Percentiles rank a stretch among this genome's conserved stretches.
Conservation (phyloP, 2,113 vertebrate genomes). For the Prionailurus bengalensis region DNA sequence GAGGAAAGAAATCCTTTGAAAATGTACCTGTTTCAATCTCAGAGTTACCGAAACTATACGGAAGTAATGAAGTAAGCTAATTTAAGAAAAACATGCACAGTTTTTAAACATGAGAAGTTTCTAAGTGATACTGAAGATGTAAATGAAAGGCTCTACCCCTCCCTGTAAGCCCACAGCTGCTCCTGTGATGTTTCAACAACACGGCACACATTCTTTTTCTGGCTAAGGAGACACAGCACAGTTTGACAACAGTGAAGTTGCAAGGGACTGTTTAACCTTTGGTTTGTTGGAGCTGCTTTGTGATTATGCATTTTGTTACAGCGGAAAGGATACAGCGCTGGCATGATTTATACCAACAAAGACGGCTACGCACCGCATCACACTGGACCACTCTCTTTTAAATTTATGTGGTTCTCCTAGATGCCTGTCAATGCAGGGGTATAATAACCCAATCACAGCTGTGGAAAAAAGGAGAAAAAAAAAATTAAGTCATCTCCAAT, state of each 20-base stretch:
- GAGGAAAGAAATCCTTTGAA: slow-evolving; percentile 7
- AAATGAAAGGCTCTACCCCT: background rate
- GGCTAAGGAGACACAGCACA: slow-evolving; percentile 25
- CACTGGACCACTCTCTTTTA: slow-evolving; percentile 98
- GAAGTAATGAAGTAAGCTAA: slow-evolving; percentile 5
- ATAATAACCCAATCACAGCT: slow-evolving; percentile 96
- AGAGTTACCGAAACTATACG: background rate
- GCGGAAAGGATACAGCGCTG: slow-evolving; percentile 96
- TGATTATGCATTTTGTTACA: slow-evolving; percentile 44
- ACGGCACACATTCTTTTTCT: background rate
- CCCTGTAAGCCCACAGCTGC: background rate
- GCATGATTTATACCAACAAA: slow-evolving; percentile 99
- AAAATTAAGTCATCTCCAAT: slow-evolving; percentile 77
- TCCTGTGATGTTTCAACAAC: background rate
- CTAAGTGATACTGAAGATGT: background rate
- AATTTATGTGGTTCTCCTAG: slow-evolving; percentile 97
- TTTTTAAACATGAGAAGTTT: background rate
- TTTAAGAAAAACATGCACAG: background rate
- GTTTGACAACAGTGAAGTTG: slow-evolving; percentile 57
- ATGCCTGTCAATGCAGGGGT: slow-evolving; percentile 96
- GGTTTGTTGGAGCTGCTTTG: slow-evolving; percentile 61
- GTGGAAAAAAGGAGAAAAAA: slow-evolving; percentile 80
- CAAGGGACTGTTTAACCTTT: slow-evolving; percentile 51
- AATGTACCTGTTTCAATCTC: slow-evolving; percentile 18
- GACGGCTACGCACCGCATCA: slow-evolving; percentile 98